Base-by-base conservation (phyloP, 30 jellyfish, hydroid and myxozoan genomes). In the Phacellophora camtschatica region DNA sequence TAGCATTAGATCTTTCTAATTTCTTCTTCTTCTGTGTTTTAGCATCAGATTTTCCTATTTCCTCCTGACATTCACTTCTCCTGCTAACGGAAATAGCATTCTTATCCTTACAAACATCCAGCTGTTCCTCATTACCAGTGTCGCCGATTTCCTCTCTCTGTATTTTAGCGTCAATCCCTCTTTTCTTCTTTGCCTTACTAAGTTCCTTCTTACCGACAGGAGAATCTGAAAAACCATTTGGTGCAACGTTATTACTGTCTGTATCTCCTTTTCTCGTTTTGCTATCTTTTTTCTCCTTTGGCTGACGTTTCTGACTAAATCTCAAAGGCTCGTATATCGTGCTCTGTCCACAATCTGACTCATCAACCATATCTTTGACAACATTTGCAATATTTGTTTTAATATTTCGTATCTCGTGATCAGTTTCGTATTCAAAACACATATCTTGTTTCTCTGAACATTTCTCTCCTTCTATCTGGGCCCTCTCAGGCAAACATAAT, bases 351-450 rank as follows among this genome's bases (percentile, higher is more conserved):
- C 28, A 48, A 53, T 72, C 86, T 8, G 86, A 72, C 4, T 72
- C 86, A 5, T 54, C 72, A 15, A 72, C 71, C 36, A 72, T 35
- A 8, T 72, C 86, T 31, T 19, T 16, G 2, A 72, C 64, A 8
- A 72, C 74, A 35, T 54, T 56, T 5, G 13, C 25, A 0, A 72
- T 72, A 43, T 51, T 31, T 12, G 86, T 4, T 41, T 53, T 55
- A 29, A 72, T 72, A 22, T 36, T 13, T 25, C 23, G 3, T 7
- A 55, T 31, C 33, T 72, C 86, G 8, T 49, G 62, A 32, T 72
- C 86, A 0, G 86, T 72, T 34, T 72, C 86, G 16, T 51, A 72
- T 15, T 72, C 86, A 36, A 72, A 72, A 4, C 48, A 13, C 5
- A 71, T 70, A 27, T 70, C 37, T 6, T 33, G 25, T 10, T 59